Evolutionary conservation across 1,140 invertebrate species (phyloP), one percentile per base, ranked within the genome.

Genomic region (Drosophila navojoa): DNA sequence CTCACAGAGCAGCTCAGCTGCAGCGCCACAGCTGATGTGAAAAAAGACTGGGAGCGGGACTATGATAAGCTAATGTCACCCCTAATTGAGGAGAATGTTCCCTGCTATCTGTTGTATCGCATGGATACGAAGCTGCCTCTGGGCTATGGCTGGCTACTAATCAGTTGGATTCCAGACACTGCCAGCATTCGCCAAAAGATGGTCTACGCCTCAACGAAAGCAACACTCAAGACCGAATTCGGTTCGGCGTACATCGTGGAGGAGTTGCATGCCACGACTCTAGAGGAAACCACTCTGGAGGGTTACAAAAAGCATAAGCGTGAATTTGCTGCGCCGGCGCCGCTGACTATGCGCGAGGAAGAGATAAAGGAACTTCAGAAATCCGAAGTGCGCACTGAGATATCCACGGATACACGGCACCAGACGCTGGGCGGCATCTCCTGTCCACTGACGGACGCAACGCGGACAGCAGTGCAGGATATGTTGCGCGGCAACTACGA

Each of bases 131-230:
- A 95, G 87, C 95, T 95, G 82, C 95, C 96, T 64, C 93, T 95
- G 3, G 96, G 96, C 7, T 96, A 98, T 92, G 96, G 98, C 85
- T 99, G 98, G 98, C 91, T 99, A 0, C 94, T 99, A 11, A 96
- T 99, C 49, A 97, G 96, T 77, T 99, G 98, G 97, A 98, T 96
- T 22, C 98, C 98, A 4, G 98, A 99, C 90, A 95, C 94, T 75
- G 96, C 98, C 9, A 95, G 95, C 7, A 95, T 98, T 4, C 94
- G 98, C 70, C 96, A 99, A 86, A 99, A 99, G 93, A 99, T 99
- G 99, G 93, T 99, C 35, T 99, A 99, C 92, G 99, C 99, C 0
- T 99, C 98, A 0, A 99, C 99, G 0, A 98, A 99, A 93, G 98
- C 99, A 3, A 99, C 98, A 1, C 93, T 99, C 2, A 99, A 99